These are phyloP conservation scores for Theristicus caerulescens DNA, from an alignment of 2,113 vertebrate species.

Conservation along the genomic window DNA sequence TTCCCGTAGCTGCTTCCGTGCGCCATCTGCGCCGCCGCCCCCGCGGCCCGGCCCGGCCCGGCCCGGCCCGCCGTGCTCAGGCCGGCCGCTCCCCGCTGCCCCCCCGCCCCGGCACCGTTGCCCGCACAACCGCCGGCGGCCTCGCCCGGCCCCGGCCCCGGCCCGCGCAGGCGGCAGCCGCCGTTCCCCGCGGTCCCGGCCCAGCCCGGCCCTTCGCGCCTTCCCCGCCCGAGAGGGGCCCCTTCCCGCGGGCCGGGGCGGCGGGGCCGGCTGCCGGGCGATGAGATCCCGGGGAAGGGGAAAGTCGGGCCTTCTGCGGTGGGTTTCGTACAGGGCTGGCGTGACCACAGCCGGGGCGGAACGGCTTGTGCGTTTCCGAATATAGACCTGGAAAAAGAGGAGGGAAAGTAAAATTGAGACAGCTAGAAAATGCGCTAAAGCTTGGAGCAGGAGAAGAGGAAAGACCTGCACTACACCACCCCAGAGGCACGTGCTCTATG, in stretches of 20 bases:
- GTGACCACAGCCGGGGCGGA: not conserved
- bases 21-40: accelerated
- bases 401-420: not conserved
- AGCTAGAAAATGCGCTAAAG: not conserved
- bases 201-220: accelerated
- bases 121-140: accelerated
- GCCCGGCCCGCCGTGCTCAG: not conserved
- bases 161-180: not conserved
- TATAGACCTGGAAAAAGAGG: not conserved
- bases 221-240: accelerated
- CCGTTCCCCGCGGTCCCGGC: too few species aligned
- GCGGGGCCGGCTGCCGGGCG: accelerated
- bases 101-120: accelerated
- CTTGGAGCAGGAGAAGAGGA: not conserved
- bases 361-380: not conserved
- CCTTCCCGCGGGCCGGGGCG: accelerated
- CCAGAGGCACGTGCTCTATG: not conserved
- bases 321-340: not conserved
- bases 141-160: not conserved
- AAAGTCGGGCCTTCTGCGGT: accelerated
- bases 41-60: too few species aligned
- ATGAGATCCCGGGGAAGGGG: too few species aligned
- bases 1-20: not conserved
- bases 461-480: not conserved
- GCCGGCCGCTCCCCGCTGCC: not conserved